Percentiles rank a stretch among this genome's conserved stretches.
These are phyloP conservation scores for Nowickia ferox DNA, from an alignment of 2,888 invertebrate species.

Conservation along the genomic window DNA sequence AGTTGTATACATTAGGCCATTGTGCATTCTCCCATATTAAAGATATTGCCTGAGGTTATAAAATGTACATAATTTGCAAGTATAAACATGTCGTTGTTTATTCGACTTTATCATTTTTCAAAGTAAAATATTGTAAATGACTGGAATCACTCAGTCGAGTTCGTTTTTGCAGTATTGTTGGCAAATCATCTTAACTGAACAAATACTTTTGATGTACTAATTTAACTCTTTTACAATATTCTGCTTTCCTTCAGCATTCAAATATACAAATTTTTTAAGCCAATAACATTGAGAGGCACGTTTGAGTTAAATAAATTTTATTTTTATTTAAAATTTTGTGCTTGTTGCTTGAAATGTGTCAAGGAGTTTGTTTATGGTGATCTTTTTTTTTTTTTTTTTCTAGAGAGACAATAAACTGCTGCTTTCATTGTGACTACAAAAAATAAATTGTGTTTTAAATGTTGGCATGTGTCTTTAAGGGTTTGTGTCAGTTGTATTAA, in stretches of 20 bases:
- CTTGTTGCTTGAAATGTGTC: neutral
- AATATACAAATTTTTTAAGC: conserved; percentile 12
- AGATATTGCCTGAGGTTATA: no score
- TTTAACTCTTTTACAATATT: conserved; percentile 3
- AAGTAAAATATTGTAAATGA: conserved; percentile 2
- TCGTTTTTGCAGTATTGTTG: neutral
- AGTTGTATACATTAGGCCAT: no score
- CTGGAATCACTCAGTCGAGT: conserved; percentile 5
- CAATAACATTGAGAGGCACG: conserved; percentile 51
- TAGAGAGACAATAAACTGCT: neutral
- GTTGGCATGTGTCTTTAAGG: conserved; percentile 25
- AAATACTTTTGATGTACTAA: conserved; percentile 33
- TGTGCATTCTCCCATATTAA: no score
- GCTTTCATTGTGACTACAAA: neutral
- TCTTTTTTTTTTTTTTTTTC: neutral
- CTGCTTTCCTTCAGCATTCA: neutral
- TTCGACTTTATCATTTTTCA: conserved; percentile 4
- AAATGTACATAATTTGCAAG: no score
- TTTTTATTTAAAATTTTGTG: neutral
- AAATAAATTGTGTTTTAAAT: conserved; percentile 11
- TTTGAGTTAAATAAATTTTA: conserved; percentile 34
- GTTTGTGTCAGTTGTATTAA: conserved; percentile 21
- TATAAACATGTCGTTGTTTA: neutral
- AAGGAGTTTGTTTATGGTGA: neutral
- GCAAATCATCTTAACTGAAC: conserved; percentile 17